Base-by-base conservation (phyloP, 2,797 vertebrate species). In the Hafferia zeledoni region DNA sequence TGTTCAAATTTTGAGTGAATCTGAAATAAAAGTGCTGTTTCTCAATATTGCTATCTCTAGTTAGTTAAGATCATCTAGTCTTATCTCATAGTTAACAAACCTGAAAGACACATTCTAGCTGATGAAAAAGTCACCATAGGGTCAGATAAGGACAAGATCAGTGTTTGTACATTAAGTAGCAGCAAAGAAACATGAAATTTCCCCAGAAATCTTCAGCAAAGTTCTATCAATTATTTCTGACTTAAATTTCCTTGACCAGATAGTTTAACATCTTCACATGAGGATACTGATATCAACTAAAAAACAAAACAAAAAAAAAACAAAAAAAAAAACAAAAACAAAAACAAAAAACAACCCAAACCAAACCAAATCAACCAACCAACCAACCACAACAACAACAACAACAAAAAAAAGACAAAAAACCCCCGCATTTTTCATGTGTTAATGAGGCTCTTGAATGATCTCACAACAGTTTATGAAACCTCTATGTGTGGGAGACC, bases 361-460 rank as follows among this genome's bases (percentile, higher is more conserved):
- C 6, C 41, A 41, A 41, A 41, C 41, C 13, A 41, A 43, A 16
- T 2, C 31, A 31, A 6, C 13, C n/a, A 18, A 19, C 41, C 41
- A 43, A 70, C 9, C 3, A 78, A 43, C 16, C n/a, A 17, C 33
- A 64, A 55, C 33, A 4, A 0, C 3, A 25, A 57, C 22, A 6
- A 27, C 39, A 39, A 39, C 10, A 2, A 37, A 31, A 6, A 17
- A n/a, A 18, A 19, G 13, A 41, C 41, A 41, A 41, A 43, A 43
- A 17, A 43, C 17, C 41, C 41, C 41, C 41, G 17, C 41, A 43
- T 43, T 43, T 43, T 46, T 37, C 9, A 9, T 16, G 22, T 44
- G n/a, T 77, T 69, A 80, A 78, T 92, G 68, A 75, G 14, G 5
- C 35, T 87, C 52, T 67, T 60, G 28, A 81, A 82, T 77, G 22